These are phyloP conservation scores for Lycaon pictus DNA, from an alignment of 2,113 vertebrate species.

Conservation along the genomic window DNA sequence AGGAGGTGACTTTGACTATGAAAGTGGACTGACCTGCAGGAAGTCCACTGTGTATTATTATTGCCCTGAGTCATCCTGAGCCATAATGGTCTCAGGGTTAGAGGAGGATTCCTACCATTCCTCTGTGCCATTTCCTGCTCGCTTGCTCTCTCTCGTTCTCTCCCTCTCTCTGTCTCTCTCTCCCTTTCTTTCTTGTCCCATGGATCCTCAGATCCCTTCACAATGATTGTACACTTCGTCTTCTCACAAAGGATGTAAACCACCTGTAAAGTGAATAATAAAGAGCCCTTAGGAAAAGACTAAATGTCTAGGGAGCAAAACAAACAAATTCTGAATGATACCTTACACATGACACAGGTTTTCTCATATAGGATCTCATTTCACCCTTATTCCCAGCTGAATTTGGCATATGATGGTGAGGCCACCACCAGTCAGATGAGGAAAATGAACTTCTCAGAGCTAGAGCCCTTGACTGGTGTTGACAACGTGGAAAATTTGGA, in stretches of 20 bases:
- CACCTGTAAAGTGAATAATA: background rate
- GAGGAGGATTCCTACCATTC: background rate
- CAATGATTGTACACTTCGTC: background rate
- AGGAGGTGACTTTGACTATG: background rate
- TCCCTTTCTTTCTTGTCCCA: background rate
- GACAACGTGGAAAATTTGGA: background rate
- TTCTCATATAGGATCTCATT: background rate
- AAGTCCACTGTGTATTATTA: background rate
- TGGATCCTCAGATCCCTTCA: background rate
- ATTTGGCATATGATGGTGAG: background rate
- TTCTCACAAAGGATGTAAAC: background rate
- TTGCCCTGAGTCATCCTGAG: background rate
- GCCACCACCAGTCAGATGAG: rapidly evolving
- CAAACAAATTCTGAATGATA: background rate
- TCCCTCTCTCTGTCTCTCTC: background rate
- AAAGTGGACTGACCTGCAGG: background rate
- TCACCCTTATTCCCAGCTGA: background rate
- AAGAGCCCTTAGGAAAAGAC: background rate
- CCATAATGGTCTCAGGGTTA: background rate
- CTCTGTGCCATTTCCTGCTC: background rate
- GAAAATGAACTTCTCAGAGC: background rate
- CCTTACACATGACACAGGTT: background rate
- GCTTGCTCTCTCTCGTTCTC: background rate
- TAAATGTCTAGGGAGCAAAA: background rate
- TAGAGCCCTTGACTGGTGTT: rapidly evolving